These are phyloP conservation scores for Zophobas atratus DNA, from an alignment of 1,140 invertebrate species.

Conservation along the genomic window DNA sequence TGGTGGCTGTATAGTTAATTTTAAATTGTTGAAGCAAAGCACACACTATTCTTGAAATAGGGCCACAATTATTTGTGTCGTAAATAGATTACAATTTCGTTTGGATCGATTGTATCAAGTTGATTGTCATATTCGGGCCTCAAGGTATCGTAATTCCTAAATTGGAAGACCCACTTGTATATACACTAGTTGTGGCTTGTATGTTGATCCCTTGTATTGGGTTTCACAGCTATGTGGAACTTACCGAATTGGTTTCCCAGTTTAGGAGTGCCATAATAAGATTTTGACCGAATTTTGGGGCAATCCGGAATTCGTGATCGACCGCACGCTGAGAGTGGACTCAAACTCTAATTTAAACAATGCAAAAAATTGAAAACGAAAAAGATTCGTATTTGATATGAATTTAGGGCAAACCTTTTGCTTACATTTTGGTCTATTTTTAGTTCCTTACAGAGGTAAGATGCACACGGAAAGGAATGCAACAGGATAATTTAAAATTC, in stretches of 20 bases:
- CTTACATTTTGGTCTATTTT: too few species aligned
- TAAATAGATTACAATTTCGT: constrained; percentile 30
- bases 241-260: neutral
- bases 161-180: constrained; percentile 13
- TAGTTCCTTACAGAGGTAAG: too few species aligned
- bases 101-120: constrained; percentile 34
- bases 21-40: too few species aligned
- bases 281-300: constrained; percentile 3
- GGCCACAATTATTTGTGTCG: neutral
- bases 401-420: too few species aligned
- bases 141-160: constrained; percentile 36
- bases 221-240: constrained; percentile 18
- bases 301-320: neutral
- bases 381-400: too few species aligned
- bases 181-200: constrained; percentile 15
- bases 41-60: too few species aligned
- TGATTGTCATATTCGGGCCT: constrained; percentile 38
- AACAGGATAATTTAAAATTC: too few species aligned
- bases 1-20: too few species aligned
- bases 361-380: neutral
- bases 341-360: neutral
- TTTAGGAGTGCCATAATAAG: neutral
- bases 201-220: constrained; percentile 19
- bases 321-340: neutral
- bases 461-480: too few species aligned